Conservation (phyloP, 2,888 invertebrate species). For the Adelphocoris suturalis region DNA sequence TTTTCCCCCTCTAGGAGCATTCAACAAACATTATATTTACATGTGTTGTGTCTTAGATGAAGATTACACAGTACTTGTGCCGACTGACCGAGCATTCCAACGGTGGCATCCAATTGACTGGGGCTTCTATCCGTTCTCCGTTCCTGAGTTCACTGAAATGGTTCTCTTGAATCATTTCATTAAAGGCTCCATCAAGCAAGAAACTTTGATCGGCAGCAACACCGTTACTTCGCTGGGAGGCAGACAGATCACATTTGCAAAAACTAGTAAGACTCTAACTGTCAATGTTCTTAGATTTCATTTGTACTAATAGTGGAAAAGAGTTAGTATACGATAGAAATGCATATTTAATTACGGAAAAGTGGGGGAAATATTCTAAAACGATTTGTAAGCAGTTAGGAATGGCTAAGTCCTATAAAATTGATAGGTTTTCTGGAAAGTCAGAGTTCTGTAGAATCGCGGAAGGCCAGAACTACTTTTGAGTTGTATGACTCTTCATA, state of each 20-base stretch:
- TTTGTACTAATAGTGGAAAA: no score
- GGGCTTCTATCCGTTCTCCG: constrained; percentile 85
- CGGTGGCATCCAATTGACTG: constrained; percentile 86
- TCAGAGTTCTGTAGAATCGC: no score
- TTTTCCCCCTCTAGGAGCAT: no score
- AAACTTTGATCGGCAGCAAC: constrained; percentile 80
- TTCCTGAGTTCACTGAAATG: constrained; percentile 83
- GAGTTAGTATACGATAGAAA: no score
- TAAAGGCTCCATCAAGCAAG: constrained; percentile 81
- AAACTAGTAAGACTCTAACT: constrained; percentile 80
- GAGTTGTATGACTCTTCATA: no score
- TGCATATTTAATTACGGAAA: no score
- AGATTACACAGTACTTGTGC: constrained; percentile 83
- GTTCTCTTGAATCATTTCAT: constrained; percentile 83
- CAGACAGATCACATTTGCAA: constrained; percentile 81
- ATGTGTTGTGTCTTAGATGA: constrained; percentile 78
- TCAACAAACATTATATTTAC: no score
- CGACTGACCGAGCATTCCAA: constrained; percentile 84
- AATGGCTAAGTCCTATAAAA: no score
- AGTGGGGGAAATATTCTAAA: no score
- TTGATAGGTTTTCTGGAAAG: no score
- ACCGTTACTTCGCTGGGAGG: constrained; percentile 81
- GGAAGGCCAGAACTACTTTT: no score
- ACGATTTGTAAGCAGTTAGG: no score
- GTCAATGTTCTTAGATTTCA: neutral